Evolutionary conservation across 2,888 invertebrate species (phyloP).

Genomic region (Anoplius nigerrimus): DNA sequence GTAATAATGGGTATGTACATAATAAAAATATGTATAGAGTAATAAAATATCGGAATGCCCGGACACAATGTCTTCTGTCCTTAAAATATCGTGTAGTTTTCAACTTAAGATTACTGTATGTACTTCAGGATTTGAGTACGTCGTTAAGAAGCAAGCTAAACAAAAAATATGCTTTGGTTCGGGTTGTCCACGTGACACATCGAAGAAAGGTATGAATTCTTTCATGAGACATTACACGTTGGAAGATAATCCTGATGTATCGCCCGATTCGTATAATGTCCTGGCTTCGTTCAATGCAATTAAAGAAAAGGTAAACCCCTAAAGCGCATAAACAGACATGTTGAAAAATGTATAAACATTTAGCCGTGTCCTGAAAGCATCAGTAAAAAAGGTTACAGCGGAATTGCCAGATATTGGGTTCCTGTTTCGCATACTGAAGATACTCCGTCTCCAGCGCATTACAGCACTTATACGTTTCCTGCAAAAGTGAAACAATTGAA

Average conservation of each 20-base stretch:
- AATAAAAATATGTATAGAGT: no score
- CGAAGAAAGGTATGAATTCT: conserved; percentile 56
- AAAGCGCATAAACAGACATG: neutral
- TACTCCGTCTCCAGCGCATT: conserved; percentile 60
- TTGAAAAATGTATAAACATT: neutral
- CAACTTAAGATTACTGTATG: neutral
- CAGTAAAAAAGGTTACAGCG: conserved; percentile 67
- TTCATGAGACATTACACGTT: conserved; percentile 61
- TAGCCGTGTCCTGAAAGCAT: conserved; percentile 62
- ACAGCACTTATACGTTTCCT: conserved; percentile 45
- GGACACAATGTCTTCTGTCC: neutral
- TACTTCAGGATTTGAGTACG: conserved; percentile 60
- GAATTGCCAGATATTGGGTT: conserved; percentile 56
- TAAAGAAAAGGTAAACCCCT: conserved; percentile 54
- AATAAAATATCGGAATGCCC: neutral
- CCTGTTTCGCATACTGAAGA: conserved; percentile 44
- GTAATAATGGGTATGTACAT: no score
- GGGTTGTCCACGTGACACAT: conserved; percentile 58
- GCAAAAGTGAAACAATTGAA: conserved; percentile 47
- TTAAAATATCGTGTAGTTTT: neutral
- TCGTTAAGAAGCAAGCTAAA: conserved; percentile 58
- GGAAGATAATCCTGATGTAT: conserved; percentile 60
- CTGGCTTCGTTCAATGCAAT: conserved; percentile 58
- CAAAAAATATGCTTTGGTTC: conserved; percentile 69
- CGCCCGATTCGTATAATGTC: conserved; percentile 62